phyloP scores from a whole-genome alignment of 2,113 vertebrate species.

The Pogona vitticeps region DNA sequence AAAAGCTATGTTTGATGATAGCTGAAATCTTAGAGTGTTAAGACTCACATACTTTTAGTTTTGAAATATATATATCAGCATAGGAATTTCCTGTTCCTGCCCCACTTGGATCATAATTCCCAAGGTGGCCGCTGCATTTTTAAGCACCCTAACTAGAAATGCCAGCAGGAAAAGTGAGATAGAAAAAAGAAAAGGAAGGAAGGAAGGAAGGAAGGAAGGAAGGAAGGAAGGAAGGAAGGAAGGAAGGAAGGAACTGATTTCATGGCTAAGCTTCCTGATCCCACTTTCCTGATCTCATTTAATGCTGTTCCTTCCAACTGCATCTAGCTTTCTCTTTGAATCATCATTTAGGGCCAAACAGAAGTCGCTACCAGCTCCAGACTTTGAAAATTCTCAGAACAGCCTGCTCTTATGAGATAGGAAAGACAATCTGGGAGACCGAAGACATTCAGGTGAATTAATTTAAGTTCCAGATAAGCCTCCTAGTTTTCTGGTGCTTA shows the following conservation, averaged over 20 bases:
- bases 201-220: too few relatives aligned
- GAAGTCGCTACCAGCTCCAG: background rate
- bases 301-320: background rate
- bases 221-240: too few relatives aligned
- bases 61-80: background rate
- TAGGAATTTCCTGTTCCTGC: background rate
- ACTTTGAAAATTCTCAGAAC: background rate
- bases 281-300: constrained; percentile 18
- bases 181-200: background rate
- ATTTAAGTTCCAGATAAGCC: background rate
- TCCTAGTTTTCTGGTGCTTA: background rate
- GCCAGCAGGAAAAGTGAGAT: constrained; percentile 1
- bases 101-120: background rate
- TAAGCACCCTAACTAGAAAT: background rate
- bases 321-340: constrained; percentile 4
- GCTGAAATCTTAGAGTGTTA: background rate
- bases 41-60: background rate
- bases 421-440: background rate
- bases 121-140: background rate
- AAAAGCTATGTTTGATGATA: background rate
- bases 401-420: background rate
- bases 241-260: background rate
- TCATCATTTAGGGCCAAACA: background rate
- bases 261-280: constrained; percentile 1
- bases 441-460: background rate